A percentile compares a stretch with the other conserved stretches of the same genome.
Evolutionary conservation across 2,888 invertebrate species (phyloP).

Genomic region (Tetrapedia diversipes): DNA sequence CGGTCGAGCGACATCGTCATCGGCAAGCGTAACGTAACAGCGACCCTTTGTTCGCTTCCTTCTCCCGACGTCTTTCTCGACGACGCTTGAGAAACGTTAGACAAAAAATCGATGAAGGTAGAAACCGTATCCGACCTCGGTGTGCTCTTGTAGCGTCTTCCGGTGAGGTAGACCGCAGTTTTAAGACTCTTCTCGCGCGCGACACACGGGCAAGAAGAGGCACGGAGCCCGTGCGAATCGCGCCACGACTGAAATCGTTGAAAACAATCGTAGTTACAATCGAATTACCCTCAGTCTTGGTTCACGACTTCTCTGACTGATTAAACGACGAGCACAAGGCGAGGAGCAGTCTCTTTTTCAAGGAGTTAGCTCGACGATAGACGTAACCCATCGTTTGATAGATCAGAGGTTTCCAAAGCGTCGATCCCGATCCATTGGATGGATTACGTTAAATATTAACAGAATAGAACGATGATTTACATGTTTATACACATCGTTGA

Average conservation of each 20-base stretch:
- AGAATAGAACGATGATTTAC: no score
- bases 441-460: no score
- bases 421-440: no score
- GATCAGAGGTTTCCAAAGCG: no score
- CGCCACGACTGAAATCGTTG: slow-evolving; percentile 62
- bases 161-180: slow-evolving; percentile 31
- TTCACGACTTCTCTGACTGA: slow-evolving; percentile 50
- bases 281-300: slow-evolving; percentile 54
- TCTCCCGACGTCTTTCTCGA: neutral
- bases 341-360: slow-evolving; percentile 37
- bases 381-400: slow-evolving; percentile 40
- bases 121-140: slow-evolving; percentile 15
- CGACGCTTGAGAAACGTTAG: neutral
- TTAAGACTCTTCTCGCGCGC: slow-evolving; percentile 47
- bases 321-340: slow-evolving; percentile 23
- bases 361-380: slow-evolving; percentile 45
- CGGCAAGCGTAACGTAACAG: neutral
- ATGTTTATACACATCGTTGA: no score
- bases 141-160: slow-evolving; percentile 48
- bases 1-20: no score
- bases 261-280: slow-evolving; percentile 60
- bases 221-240: slow-evolving; percentile 12
- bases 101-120: neutral
- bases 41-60: no score
- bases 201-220: slow-evolving; percentile 21